Base-by-base conservation (phyloP, 2,797 vertebrate species). In the Antennarius maculatus region DNA sequence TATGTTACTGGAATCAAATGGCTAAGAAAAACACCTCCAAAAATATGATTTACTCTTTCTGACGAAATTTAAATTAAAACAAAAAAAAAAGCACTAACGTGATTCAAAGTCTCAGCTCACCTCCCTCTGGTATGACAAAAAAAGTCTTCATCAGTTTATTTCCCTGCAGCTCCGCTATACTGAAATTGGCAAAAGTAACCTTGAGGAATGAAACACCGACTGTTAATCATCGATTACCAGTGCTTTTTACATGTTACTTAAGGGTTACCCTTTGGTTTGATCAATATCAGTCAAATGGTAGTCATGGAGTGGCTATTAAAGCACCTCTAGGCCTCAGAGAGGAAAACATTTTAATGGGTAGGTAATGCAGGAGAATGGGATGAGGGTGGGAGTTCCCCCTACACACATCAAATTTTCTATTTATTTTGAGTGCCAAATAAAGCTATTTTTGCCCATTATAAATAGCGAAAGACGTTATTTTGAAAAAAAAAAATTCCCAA, bases 191-290 rank as follows among this genome's bases (percentile, higher is more conserved):
- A 86, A 86, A 34, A 85, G 89, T 89, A 84, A 90, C 91, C 88
- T 87, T 88, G 80, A 79, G 59, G 63, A 74, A 56, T 23, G 76
- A 85, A 84, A 83, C 84, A 74, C 83, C 79, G 88, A 83, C 85
- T 81, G 83, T 87, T 82, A 86, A 84, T 88, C 86, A 91, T 87
- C 85, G 91, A 93, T 89, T 82, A 74, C 57, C 67, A 39, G 70
- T 61, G 86, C 69, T 75, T 88, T 88, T 82, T 82, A 77, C 71
- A 79, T 83, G 63, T 85, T 79, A 90, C 82, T 89, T 80, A 85
- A 82, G 83, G 85, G 83, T 85, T 84, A 76, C 72, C 48, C 83
- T 91, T 92, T 89, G 57, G 75, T 82, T 85, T 83, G 84, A 92
- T 92, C 91, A 88, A 90, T 90, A 89, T 88, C 83, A 82, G 69